Percentiles rank a stretch among this genome's conserved stretches.
phyloP scores from a whole-genome alignment of 2,888 invertebrate species.

The Athrips mouffetella region DNA sequence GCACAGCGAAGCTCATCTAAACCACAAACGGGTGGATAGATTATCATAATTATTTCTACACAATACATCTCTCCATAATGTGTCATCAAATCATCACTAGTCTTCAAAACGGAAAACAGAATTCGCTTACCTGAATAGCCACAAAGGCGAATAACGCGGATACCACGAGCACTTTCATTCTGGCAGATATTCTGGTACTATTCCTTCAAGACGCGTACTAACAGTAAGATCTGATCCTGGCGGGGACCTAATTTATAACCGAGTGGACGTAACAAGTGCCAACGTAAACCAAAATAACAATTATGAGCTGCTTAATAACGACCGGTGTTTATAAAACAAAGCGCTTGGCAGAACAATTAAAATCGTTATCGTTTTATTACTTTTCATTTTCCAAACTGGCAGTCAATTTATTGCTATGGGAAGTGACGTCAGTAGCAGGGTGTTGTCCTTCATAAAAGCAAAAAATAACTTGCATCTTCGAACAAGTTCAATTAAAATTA shows the following conservation, averaged over 20 bases:
- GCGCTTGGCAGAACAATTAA: conserved; percentile 21
- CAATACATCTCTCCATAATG: too few species aligned
- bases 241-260: conserved; percentile 52
- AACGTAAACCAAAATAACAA: conserved; percentile 45
- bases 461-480: too few species aligned
- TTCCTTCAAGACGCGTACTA: conserved; percentile 22
- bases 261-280: conserved; percentile 23
- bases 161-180: conserved; percentile 52
- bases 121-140: conserved; percentile 61
- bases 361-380: conserved; percentile 21
- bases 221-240: conserved; percentile 32
- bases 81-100: too few species aligned
- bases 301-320: conserved; percentile 40
- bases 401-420: conserved; percentile 9
- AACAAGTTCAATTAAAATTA: too few species aligned
- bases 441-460: too few species aligned
- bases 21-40: neutral
- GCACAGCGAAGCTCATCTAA: conserved; percentile 45
- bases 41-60: neutral
- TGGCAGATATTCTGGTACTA: conserved; percentile 23
- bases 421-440: conserved; percentile 6
- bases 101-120: neutral
- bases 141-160: conserved; percentile 55
- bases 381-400: conserved; percentile 16
- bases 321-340: conserved; percentile 57